Evolutionary conservation across 2,888 invertebrate genomes (phyloP).

Genomic region (Stenolophus ochropezus): DNA sequence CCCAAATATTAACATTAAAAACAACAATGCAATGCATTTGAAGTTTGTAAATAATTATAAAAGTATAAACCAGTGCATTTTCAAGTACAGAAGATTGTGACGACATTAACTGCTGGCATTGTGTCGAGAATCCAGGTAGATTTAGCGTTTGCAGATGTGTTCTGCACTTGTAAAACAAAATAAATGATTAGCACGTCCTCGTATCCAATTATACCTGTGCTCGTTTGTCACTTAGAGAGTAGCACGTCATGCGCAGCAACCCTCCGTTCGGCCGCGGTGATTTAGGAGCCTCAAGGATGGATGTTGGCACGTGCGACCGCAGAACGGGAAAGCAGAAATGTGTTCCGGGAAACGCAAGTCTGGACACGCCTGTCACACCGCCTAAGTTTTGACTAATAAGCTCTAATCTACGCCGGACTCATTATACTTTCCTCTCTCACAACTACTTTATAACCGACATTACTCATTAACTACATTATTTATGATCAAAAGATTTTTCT

Average conservation of each 20-base stretch:
- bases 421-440: neutral
- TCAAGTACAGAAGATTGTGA: too few relatives aligned
- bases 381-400: neutral
- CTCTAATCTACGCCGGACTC: neutral
- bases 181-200: constrained; percentile 57
- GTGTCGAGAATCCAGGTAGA: too few relatives aligned
- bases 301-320: constrained; percentile 29
- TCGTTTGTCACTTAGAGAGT: constrained; percentile 59
- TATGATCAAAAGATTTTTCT: too few relatives aligned
- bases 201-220: constrained; percentile 60
- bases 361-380: neutral
- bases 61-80: too few relatives aligned
- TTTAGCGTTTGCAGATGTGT: constrained; percentile 9
- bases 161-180: constrained; percentile 58
- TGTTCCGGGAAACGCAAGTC: constrained; percentile 15
- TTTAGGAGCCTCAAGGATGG: constrained; percentile 36
- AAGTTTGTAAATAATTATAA: too few relatives aligned
- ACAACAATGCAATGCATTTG: too few relatives aligned
- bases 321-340: constrained; percentile 38
- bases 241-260: constrained; percentile 46
- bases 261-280: constrained; percentile 8
- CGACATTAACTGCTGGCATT: too few relatives aligned
- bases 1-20: too few relatives aligned
- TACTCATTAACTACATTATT: too few relatives aligned
- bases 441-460: too few relatives aligned